Evolutionary conservation across 2,888 invertebrate species (phyloP), one percentile per base, ranked within the genome.

Genomic region (Spilosoma lubricipeda): DNA sequence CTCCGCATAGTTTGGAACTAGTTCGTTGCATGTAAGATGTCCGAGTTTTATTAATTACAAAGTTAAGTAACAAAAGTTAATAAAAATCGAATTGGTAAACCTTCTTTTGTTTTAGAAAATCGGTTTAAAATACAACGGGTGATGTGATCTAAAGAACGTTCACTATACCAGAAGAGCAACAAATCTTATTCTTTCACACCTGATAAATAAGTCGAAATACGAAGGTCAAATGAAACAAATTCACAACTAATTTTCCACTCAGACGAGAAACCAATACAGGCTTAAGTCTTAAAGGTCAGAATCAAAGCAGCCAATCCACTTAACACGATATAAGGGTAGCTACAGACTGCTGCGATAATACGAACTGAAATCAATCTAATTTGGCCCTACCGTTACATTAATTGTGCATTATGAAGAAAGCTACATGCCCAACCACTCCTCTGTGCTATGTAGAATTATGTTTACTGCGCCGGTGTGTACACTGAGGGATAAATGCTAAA

Each of bases 391-490:
- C 18, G 73, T 30, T 70, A 73, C 77, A 79, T 79, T 79, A 79
- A 85, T 76, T 77, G 77, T 74, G 23, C 79, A 77, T 84, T 85
- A 80, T 68, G 75, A 39, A 75, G 70, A 82, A 73, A 85, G 83
- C 77, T 85, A 85, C 85, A 84, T 20, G 81, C 76, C 56, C 66
- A 45, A 20, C 75, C 85, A 84, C 85, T 84, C 79, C 66, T 80
- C 64, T 39, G 30, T 45, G 68, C 30, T 64, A 64, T 69, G 79
- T 79, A 76, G 75, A 80, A 71, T 45, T 73, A 67, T 76, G 74
- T 74, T 70, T 67, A 70, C 68, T 66, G 42, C 69, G 70, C 66
- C 42, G 77, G 27, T 56, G 68, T 8, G 67, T 74, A 74, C 73
- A 70, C 70, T 74, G 65, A 70, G 64, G 39, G 42, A 7, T 20